Evolutionary conservation across 2,888 invertebrate genomes (phyloP).

Genomic region (Sminthurides aquaticus): DNA sequence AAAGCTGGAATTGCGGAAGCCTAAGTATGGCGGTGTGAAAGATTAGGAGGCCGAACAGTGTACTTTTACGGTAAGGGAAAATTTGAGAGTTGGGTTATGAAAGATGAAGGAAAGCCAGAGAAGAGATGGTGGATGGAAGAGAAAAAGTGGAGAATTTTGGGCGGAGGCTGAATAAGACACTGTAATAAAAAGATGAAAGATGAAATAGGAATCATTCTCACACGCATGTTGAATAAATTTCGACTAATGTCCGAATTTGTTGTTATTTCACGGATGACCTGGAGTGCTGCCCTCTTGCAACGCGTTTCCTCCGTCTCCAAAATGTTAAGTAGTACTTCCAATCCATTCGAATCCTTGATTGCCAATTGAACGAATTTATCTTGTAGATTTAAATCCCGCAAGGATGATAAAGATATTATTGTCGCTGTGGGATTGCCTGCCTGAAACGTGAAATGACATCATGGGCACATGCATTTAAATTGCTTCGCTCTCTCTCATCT

Average conservation of each 20-base stretch:
- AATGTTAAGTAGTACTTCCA: slow-evolving; percentile 87
- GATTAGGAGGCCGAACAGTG: no score
- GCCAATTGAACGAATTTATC: slow-evolving; percentile 76
- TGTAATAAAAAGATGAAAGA: no score
- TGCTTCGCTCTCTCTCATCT: no score
- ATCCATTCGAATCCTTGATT: slow-evolving; percentile 78
- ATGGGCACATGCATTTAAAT: slow-evolving; percentile 1
- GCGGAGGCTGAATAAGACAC: slow-evolving; percentile 2
- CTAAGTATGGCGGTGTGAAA: no score
- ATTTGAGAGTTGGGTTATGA: no score
- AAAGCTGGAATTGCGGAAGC: background rate
- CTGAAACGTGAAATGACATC: slow-evolving; percentile 43
- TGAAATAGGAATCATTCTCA: slow-evolving; percentile 5
- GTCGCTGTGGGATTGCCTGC: slow-evolving; percentile 94
- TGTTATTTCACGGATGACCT: slow-evolving; percentile 72
- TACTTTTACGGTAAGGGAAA: no score
- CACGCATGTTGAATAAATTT: slow-evolving; percentile 55
- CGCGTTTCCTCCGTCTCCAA: slow-evolving; percentile 75
- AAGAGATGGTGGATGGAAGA: background rate
- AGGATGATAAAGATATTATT: slow-evolving; percentile 76
- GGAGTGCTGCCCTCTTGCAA: slow-evolving; percentile 52
- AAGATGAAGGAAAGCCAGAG: background rate
- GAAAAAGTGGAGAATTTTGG: background rate
- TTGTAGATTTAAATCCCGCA: slow-evolving; percentile 80
- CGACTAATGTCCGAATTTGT: slow-evolving; percentile 67